These are phyloP conservation scores for Aselliscus stoliczkanus DNA, from an alignment of 2,797 vertebrate species.

Conservation along the genomic window DNA sequence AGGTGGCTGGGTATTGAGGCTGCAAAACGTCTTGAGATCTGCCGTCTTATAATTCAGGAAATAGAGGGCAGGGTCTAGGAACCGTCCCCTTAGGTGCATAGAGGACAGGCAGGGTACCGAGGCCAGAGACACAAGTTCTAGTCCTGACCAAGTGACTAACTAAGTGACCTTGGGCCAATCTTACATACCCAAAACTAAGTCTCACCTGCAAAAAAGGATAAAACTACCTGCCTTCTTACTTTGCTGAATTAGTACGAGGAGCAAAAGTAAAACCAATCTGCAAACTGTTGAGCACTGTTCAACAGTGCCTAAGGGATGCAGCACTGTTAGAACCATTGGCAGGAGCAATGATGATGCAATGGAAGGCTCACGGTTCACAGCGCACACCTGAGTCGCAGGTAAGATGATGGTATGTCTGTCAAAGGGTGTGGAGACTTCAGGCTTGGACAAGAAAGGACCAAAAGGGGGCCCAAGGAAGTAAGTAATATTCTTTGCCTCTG, in stretches of 20 bases:
- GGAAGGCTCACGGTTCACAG: background rate
- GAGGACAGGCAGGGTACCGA: background rate
- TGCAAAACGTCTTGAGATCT: background rate
- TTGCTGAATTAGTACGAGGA: background rate
- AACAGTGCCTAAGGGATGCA: background rate
- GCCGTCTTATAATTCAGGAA: background rate
- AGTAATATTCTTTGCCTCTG: background rate
- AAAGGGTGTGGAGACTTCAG: background rate
- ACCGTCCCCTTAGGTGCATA: background rate
- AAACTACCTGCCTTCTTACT: background rate
- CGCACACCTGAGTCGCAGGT: background rate
- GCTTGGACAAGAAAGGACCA: background rate
- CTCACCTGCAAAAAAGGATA: background rate
- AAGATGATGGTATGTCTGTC: fast-evolving
- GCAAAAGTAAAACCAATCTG: background rate
- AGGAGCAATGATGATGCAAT: no score
- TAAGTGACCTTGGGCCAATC: background rate
- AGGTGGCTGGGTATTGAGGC: background rate
- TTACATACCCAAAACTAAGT: background rate
- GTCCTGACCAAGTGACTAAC: background rate
- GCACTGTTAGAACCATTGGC: background rate
- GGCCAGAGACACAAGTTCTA: fast-evolving
- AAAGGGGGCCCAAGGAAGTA: background rate
- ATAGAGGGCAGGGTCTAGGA: background rate
- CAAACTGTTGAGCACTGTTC: background rate